These are phyloP conservation scores for Lasioglossum calceatum DNA, from an alignment of 2,888 invertebrate species.

Conservation along the genomic window DNA sequence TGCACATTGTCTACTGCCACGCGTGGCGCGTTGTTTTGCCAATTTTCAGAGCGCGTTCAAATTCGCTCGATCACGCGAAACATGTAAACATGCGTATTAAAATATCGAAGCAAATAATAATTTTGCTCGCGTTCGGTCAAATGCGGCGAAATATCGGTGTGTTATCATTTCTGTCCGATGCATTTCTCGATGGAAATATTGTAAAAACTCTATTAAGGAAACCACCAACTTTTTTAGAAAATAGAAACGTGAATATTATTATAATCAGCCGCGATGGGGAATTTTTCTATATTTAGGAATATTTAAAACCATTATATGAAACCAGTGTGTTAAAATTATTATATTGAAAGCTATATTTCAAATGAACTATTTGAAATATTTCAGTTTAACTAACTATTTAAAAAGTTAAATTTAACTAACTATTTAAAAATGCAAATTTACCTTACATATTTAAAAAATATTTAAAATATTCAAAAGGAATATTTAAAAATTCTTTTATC, in stretches of 20 bases:
- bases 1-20: neutral
- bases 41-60: slow-evolving; percentile 15
- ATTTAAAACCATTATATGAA: neutral
- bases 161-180: slow-evolving; percentile 19
- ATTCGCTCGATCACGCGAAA: slow-evolving; percentile 10
- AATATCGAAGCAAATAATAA: slow-evolving; percentile 35
- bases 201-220: neutral
- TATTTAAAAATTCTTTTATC: neutral
- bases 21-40: slow-evolving; percentile 2
- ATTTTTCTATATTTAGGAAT: neutral
- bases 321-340: neutral
- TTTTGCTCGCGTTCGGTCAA: slow-evolving; percentile 19
- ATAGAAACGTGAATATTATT: neutral
- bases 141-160: slow-evolving; percentile 8
- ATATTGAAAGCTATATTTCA: too few relatives aligned
- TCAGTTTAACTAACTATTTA: too few relatives aligned
- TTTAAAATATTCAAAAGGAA: neutral
- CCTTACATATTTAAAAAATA: too few relatives aligned
- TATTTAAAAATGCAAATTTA: too few relatives aligned
- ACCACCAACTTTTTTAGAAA: neutral
- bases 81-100: slow-evolving; percentile 27
- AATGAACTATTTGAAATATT: too few relatives aligned
- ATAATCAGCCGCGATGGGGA: neutral
- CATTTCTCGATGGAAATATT: neutral
- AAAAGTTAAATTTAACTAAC: too few relatives aligned